These are phyloP conservation scores for Oasisia sp. DNA, from an alignment of 2,888 invertebrate genomes.

Conservation along the genomic window DNA sequence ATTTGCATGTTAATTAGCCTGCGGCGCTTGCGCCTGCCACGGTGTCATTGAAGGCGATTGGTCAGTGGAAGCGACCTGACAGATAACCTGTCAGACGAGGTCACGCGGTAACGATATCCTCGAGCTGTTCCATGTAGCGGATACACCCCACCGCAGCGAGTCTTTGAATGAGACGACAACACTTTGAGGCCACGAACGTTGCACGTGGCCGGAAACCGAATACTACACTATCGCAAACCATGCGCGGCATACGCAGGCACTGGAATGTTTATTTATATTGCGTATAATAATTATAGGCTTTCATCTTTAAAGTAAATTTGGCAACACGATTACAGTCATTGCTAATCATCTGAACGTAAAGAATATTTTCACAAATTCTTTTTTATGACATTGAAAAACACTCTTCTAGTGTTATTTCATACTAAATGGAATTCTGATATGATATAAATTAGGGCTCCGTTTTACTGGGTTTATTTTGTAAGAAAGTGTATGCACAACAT, in stretches of 20 bases:
- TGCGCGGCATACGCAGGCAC: not conserved
- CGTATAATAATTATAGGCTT: too few species aligned
- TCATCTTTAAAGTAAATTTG: too few species aligned
- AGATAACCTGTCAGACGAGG: constrained; percentile 8
- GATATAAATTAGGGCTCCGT: too few species aligned
- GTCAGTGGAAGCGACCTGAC: not conserved
- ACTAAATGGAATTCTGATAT: too few species aligned
- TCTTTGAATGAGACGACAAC: not conserved
- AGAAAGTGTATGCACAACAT: too few species aligned
- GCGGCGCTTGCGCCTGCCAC: not conserved
- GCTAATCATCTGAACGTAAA: too few species aligned
- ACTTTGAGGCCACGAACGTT: not conserved
- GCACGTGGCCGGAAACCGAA: not conserved
- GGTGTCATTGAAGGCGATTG: not conserved
- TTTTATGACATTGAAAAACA: too few species aligned
- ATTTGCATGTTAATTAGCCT: not conserved
- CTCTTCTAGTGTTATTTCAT: too few species aligned
- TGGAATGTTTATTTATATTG: not conserved
- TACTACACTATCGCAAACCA: not conserved
- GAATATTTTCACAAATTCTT: too few species aligned
- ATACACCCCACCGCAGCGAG: not conserved
- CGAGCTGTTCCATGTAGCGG: not conserved
- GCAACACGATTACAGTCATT: too few species aligned
- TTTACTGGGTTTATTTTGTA: too few species aligned
- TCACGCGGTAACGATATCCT: not conserved